phyloP scores from a whole-genome alignment of 1,140 invertebrate genomes.

The Micrasema longulum region DNA sequence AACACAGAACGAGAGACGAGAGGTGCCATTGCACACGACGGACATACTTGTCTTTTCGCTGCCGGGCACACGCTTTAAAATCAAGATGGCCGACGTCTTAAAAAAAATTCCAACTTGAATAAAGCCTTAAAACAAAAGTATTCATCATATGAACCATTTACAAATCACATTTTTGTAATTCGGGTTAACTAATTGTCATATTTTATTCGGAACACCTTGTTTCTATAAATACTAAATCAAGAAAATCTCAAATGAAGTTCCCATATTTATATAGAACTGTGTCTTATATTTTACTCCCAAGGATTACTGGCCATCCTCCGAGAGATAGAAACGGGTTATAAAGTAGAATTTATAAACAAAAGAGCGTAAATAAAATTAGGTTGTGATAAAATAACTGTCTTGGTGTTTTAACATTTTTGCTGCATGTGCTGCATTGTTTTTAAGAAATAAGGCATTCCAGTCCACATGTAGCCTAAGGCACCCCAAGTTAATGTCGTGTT shows the following conservation, averaged over 20 bases:
- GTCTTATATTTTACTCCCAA: conserved; percentile 3
- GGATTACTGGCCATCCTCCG: not conserved
- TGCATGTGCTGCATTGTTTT: not conserved
- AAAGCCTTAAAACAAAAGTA: not conserved
- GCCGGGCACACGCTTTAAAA: conserved; percentile 1
- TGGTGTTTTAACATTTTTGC: not conserved
- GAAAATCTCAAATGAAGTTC: not conserved
- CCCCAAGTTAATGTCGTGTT: conserved; percentile 27
- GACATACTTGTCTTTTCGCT: not conserved
- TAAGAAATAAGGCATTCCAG: not conserved
- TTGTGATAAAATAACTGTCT: not conserved
- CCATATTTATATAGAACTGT: conserved; percentile 14
- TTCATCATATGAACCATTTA: not conserved
- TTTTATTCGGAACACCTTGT: too few species aligned
- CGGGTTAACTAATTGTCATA: too few species aligned
- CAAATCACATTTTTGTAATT: too few species aligned
- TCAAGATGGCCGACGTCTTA: conserved; percentile 5
- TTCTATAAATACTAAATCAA: too few species aligned
- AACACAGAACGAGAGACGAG: not conserved
- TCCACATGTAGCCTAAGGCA: conserved; percentile 10
- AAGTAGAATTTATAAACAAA: not conserved
- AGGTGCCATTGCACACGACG: conserved; percentile 13
- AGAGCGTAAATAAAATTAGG: not conserved
- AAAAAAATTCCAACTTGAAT: not conserved
- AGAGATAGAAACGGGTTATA: not conserved